Evolutionary conservation across 1,140 invertebrate species (phyloP), one percentile per base, ranked within the genome.

Genomic region (Drosophila rufa): DNA sequence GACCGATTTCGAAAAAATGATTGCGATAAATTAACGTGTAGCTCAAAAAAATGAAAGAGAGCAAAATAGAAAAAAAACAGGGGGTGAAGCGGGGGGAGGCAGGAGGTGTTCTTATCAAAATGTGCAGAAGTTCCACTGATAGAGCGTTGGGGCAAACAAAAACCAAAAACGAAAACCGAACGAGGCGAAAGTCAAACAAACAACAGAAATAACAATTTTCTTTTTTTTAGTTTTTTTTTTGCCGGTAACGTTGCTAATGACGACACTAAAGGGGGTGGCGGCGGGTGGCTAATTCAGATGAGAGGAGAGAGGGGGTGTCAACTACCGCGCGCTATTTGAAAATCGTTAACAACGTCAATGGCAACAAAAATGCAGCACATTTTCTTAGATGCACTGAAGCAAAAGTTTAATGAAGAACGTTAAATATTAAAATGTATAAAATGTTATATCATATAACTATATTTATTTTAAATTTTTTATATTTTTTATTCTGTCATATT

Each of bases 321-420:
- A 55, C 51, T 76, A 67, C 55, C 42, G 71, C 51, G 48, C 48
- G 57, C 58, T 83, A 85, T 85, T 85, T 80, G 82, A 75, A 82
- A 86, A 86, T 86, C 82, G 82, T 86, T 86, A 86, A 79, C 82
- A 79, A 79, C 66, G 82, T 75, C 70, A 85, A 77, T 77, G 67
- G 74, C 74, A 74, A 74, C 71, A 75, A 74, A 75, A 53, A 19
- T 74, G 71, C 71, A 73, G 40, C 68, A 48, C 19, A 51, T n/a
- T 67, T 38, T 19, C 58, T 27, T n/a, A 14, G 14, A 25, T 64
- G 53, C 62, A 61, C 62, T 61, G 9, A 19, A 3, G 17, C 7
- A 17, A 65, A 60, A 47, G 8, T 17, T 25, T 1, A 1, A 22
- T 5, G 17, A 14, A 36, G 17, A 38, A 9, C 2, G 3, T 2